Evolutionary conservation across 2,888 invertebrate genomes (phyloP), one percentile per base, ranked within the genome.

Genomic region (Phyllotreta cruciferae): DNA sequence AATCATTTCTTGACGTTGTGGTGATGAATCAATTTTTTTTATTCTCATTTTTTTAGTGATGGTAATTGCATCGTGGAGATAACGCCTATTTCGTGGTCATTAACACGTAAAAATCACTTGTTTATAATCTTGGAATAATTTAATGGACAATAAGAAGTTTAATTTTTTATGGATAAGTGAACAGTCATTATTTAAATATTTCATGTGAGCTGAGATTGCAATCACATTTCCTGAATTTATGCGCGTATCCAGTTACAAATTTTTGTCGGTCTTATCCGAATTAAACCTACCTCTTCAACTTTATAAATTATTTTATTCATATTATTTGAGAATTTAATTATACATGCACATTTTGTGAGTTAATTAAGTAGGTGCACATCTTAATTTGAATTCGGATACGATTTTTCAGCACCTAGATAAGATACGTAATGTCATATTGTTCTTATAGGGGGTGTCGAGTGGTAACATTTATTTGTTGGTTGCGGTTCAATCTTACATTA

Each of bases 381-480:
- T n/a, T n/a, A n/a, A n/a, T n/a, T n/a, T n/a, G n/a, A n/a, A n/a
- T n/a, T n/a, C n/a, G n/a, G 38, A 7, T 38, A 38, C 6, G 4
- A 45, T 6, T 45, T 10, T 45, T n/a, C 13, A 49, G 37, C 14
- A 45, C 1, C 39, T 41, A 42, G 38, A 41, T 60, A 53, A 10
- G 24, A 24, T 14, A 35, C 14, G 35, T 8, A 58, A n/a, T 58
- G 50, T 60, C 35, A 53, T 50, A 64, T 66, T 66, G 66, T 66
- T 62, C 62, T 42, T 62, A 38, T 13, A 60, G 57, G 56, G 77
- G 77, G 76, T 77, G 78, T 78, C 76, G 77, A 79, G 78, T 78
- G 78, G 78, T 79, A 78, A 77, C 79, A 79, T 80, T 78, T 78
- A 79, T 80, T 79, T 78, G 79, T 75, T 76, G 76, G 79, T 77